Evolutionary conservation across 2,797 vertebrate species (phyloP), one percentile per base, ranked within the genome.

Genomic region (Diplodus sargus): DNA sequence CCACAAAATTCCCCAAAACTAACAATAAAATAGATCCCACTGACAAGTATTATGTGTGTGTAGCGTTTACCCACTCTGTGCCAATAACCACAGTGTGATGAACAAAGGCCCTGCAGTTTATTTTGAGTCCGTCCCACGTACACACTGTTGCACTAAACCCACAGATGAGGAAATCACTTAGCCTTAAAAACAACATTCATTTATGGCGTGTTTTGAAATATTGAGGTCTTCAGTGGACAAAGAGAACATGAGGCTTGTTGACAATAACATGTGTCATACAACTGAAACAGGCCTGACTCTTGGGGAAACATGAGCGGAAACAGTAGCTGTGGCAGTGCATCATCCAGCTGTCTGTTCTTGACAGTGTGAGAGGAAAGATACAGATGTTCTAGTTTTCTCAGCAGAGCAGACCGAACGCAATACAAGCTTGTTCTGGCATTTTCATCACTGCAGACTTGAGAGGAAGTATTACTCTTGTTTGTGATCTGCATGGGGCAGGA

Each of bases 331-430:
- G 34, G n/a, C 9, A 56, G 5, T 16, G 6, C 16, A 20, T 22
- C 22, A 12, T 25, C 9, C 11, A 10, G 12, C 28, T 51, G 10
- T 51, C 1, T 51, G 14, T 10, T 9, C 60, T 25, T 30, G 13
- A 3, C 28, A 18, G 14, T 58, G 15, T 23, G 8, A 61, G 5
- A 60, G 25, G 22, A 54, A 60, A 34, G 22, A 54, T 23, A 49
- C 54, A 76, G n/a, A 16, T 42, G 25, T 11, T 62, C 4, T 17
- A 3, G 10, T 67, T 68, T 56, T 13, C 48, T 22, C 25, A 42
- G 48, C 43, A 77, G 17, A 52, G 49, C 34, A 70, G 12, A 60
- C 74, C 60, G 17, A 28, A 60, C 30, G 3, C 28, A 22, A 52
- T 1, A 28, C 23, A 56, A 51, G 6, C 54, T 2, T 52, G 22